Percentiles rank a stretch among this genome's conserved stretches.
Conservation (phyloP, 2,888 invertebrate species). For the Thelaira solivaga region DNA sequence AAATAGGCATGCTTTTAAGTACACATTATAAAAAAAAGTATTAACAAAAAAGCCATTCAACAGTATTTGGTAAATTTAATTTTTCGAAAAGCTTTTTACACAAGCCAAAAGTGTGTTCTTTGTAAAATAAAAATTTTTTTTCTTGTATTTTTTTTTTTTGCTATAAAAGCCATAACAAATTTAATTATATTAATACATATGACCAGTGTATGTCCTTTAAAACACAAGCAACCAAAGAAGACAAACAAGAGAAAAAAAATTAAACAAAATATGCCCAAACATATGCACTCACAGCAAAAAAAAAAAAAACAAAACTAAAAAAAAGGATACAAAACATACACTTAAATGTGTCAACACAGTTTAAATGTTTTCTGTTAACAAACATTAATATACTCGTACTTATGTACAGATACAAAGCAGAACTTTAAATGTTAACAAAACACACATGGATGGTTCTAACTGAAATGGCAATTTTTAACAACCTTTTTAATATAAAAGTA, state of each 20-base stretch:
- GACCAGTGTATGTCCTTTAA: conserved; percentile 39
- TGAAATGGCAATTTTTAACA: conserved; percentile 50
- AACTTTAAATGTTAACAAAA: conserved; percentile 24
- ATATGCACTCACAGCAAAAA: conserved; percentile 7
- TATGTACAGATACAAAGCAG: not conserved
- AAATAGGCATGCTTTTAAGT: not conserved
- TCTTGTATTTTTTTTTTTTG: conserved; percentile 1
- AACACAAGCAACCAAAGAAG: not conserved
- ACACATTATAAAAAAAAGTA: not conserved
- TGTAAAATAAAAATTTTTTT: not conserved
- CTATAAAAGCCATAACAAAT: conserved; percentile 42
- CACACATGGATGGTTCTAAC: conserved; percentile 37
- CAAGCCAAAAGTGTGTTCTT: conserved; percentile 9
- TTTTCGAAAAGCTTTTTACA: not conserved
- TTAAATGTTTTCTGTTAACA: conserved; percentile 39
- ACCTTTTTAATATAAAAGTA: conserved; percentile 31
- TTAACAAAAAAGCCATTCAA: not conserved
- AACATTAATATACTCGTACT: conserved; percentile 21
- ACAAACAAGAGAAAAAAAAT: conserved; percentile 2
- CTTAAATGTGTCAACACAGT: conserved; percentile 57
- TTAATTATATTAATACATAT: conserved; percentile 55
- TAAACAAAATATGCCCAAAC: not conserved
- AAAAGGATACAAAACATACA: conserved; percentile 44
- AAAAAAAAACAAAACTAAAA: conserved; percentile 4
- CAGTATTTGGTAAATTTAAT: conserved; percentile 14